Evolutionary conservation across 2,113 vertebrate species (phyloP).

Genomic region (Podocnemis expansa): DNA sequence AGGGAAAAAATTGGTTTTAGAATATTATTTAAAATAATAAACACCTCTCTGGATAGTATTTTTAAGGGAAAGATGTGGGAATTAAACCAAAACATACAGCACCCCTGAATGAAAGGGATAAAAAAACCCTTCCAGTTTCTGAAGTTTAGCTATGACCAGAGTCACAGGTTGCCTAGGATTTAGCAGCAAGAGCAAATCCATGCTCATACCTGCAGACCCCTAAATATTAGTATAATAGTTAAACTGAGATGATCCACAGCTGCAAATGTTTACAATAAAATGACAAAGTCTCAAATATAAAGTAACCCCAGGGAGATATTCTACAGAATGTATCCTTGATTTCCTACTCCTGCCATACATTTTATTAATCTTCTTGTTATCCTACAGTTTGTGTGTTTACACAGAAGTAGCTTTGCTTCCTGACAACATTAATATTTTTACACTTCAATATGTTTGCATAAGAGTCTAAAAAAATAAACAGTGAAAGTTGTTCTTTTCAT

Average conservation of each 20-base stretch:
- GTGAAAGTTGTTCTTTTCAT: not conserved
- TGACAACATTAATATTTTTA: not conserved
- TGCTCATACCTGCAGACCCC: not conserved
- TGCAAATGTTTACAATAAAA: not conserved
- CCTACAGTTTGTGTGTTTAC: not conserved
- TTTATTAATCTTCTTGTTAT: not conserved
- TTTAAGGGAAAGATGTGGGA: not conserved
- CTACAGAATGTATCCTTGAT: not conserved
- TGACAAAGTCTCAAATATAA: not conserved
- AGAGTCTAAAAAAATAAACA: not conserved
- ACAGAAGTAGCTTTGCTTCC: not conserved
- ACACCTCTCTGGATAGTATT: not conserved
- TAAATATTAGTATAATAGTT: not conserved
- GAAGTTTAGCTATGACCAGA: not conserved
- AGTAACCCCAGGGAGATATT: not conserved
- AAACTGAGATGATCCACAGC: not conserved
- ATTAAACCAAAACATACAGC: not conserved
- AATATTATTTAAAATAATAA: not conserved
- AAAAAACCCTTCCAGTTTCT: not conserved
- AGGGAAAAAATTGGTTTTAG: not conserved
- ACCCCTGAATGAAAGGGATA: not conserved
- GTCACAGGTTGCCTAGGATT: not conserved
- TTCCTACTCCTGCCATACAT: not conserved
- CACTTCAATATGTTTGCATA: not conserved
- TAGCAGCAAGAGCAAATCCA: not conserved